Evolutionary conservation across 2,888 invertebrate genomes (phyloP).

Genomic region (Ormyrus pomaceus): DNA sequence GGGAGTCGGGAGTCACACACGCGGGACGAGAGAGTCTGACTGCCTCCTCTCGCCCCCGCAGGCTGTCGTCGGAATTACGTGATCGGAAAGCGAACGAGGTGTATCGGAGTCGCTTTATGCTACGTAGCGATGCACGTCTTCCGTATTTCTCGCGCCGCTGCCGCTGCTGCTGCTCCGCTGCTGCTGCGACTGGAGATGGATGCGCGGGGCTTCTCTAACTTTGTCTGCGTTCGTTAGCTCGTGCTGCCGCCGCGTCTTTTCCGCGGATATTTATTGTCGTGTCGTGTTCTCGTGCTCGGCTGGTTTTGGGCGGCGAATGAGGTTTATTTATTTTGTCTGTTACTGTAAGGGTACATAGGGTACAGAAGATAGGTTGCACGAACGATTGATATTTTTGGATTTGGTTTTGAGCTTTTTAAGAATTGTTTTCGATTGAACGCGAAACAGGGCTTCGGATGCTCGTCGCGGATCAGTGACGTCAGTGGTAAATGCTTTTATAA

Average conservation of each 20-base stretch:
- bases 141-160: constrained; percentile 30
- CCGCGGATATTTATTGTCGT: constrained; percentile 23
- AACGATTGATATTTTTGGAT: no score
- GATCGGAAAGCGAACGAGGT: constrained; percentile 46
- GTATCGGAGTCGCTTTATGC: neutral
- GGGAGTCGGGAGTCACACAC: neutral
- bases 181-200: neutral
- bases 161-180: neutral
- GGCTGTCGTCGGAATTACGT: constrained; percentile 40
- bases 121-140: constrained; percentile 16
- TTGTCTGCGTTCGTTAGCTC: neutral
- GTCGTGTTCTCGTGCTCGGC: no score
- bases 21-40: neutral
- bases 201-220: neutral
- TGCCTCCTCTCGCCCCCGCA: constrained; percentile 1
- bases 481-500: no score
- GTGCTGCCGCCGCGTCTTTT: neutral
- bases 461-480: no score
- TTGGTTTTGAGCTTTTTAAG: no score
- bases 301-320: no score
- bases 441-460: no score
- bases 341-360: no score
- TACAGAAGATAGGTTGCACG: no score
- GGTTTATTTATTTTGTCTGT: no score
- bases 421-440: no score